Percentiles rank a stretch among this genome's conserved stretches.
These are phyloP conservation scores for Eupithecia tripunctaria DNA, from an alignment of 2,888 invertebrate genomes.

Conservation along the genomic window DNA sequence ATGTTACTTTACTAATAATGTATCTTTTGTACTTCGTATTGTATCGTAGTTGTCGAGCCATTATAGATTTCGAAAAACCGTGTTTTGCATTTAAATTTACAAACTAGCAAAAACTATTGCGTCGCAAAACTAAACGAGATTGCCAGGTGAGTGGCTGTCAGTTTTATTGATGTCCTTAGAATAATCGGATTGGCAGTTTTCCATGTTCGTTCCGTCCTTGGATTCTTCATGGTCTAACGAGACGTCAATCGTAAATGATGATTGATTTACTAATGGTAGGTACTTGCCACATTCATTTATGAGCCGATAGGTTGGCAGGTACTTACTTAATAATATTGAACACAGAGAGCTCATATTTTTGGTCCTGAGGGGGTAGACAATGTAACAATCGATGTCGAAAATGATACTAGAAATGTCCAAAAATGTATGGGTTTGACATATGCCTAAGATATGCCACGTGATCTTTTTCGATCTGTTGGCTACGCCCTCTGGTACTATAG, in stretches of 20 bases:
- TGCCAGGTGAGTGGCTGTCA: conserved; percentile 12
- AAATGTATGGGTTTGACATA: too few relatives aligned
- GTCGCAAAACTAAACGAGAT: background rate
- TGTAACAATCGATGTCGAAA: too few relatives aligned
- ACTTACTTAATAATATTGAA: background rate
- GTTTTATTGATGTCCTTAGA: conserved; percentile 4
- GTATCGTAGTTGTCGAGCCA: background rate
- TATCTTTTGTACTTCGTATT: background rate
- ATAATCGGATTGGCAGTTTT: conserved; percentile 1
- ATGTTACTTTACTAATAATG: too few relatives aligned
- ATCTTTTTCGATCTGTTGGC: too few relatives aligned
- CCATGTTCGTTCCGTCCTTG: conserved; percentile 10
- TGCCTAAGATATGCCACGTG: too few relatives aligned
- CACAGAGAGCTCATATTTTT: background rate
- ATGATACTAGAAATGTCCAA: too few relatives aligned
- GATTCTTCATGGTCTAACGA: conserved; percentile 12
- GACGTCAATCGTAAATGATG: background rate
- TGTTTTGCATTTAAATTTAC: conserved; percentile 3
- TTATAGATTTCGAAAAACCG: background rate
- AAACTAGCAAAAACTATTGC: background rate
- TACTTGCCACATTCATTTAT: background rate
- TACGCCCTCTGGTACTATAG: too few relatives aligned
- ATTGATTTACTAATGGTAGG: background rate
- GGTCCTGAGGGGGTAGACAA: too few relatives aligned
- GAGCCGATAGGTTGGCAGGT: background rate